phyloP scores from a whole-genome alignment of 2,888 invertebrate species.

The Callyntrura sp. region DNA sequence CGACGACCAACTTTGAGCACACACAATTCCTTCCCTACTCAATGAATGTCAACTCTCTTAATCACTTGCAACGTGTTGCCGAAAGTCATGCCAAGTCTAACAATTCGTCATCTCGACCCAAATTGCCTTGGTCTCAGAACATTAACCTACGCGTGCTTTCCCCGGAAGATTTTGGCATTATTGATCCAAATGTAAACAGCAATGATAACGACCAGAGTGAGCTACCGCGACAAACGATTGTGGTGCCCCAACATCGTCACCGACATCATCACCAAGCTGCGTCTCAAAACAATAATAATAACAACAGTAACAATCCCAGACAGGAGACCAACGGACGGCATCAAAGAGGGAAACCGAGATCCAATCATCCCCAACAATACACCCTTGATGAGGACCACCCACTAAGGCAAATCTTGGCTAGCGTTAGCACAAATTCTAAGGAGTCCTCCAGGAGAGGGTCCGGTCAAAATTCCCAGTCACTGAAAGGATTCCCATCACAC shows the following conservation, averaged over 20 bases:
- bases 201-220: conserved; percentile 21
- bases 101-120: conserved; percentile 40
- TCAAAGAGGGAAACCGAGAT: conserved; percentile 45
- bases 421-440: conserved; percentile 67
- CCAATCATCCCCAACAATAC: conserved; percentile 62
- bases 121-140: conserved; percentile 67
- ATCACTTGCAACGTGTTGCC: conserved; percentile 65
- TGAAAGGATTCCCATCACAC: conserved; percentile 37
- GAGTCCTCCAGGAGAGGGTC: conserved; percentile 49
- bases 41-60: conserved; percentile 70
- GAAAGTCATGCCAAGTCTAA: conserved; percentile 61
- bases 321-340: neutral
- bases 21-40: conserved; percentile 68
- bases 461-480: conserved; percentile 52
- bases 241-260: conserved; percentile 71
- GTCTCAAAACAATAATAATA: neutral
- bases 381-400: conserved; percentile 82
- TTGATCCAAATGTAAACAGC: neutral
- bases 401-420: conserved; percentile 80
- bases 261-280: conserved; percentile 77
- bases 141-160: conserved; percentile 70
- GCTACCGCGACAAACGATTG: conserved; percentile 26
- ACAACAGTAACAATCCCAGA: neutral
- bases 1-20: conserved; percentile 52
- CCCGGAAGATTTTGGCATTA: conserved; percentile 65